Percentiles rank a stretch among this genome's conserved stretches.
phyloP scores from a whole-genome alignment of 2,113 vertebrate genomes.

The Scophthalmus maximus region DNA sequence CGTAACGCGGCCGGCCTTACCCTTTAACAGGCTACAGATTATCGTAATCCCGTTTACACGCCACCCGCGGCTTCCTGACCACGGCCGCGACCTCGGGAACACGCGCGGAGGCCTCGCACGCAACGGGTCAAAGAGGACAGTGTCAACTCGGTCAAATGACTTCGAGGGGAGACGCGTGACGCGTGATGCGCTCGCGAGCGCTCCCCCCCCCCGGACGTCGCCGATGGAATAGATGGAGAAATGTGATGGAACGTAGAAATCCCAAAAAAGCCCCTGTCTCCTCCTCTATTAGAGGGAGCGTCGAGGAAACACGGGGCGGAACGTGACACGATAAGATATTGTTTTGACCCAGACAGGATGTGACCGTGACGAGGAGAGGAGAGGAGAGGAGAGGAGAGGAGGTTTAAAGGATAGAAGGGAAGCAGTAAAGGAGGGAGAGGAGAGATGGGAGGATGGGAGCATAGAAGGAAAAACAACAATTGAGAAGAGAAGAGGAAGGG shows the following conservation, averaged over 20 bases:
- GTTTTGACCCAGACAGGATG: conserved; percentile 55
- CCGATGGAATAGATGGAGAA: conserved; percentile 55
- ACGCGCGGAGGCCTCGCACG: conserved; percentile 1
- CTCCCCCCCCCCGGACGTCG: not conserved
- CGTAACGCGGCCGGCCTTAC: not conserved
- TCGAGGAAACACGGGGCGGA: conserved; percentile 43
- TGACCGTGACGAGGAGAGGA: conserved; percentile 23
- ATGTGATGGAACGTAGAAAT: conserved; percentile 51
- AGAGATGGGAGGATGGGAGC: not conserved
- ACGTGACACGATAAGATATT: conserved; percentile 50
- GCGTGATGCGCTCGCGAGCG: conserved; percentile 32
- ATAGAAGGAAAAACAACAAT: too few relatives aligned
- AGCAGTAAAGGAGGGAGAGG: not conserved
- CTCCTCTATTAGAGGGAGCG: conserved; percentile 36
- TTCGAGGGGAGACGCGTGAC: conserved; percentile 36
- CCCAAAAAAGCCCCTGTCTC: conserved; percentile 11
- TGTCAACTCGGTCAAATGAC: conserved; percentile 20
- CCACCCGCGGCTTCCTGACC: conserved; percentile 26
- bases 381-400: not conserved
- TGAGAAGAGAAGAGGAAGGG: not conserved
- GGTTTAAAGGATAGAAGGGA: not conserved
- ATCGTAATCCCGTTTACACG: conserved; percentile 42
- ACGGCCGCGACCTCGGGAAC: conserved; percentile 21
- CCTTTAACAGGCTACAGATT: conserved; percentile 29
- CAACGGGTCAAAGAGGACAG: not conserved